Conservation (phyloP, 2,888 invertebrate genomes). For the Acrobasis suavella region DNA sequence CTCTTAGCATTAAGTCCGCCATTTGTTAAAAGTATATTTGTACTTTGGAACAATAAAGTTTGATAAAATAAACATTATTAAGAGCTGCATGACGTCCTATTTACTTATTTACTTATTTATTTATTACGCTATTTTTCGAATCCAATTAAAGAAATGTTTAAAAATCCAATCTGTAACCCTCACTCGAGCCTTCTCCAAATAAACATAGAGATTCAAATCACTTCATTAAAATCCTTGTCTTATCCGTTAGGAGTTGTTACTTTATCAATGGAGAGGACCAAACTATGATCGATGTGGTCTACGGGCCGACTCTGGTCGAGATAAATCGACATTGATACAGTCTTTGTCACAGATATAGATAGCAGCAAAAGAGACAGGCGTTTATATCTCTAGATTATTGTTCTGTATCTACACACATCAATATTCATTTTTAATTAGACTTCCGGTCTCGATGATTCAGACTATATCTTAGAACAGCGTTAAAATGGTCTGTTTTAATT, state of each 20-base stretch:
- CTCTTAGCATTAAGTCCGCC: no score
- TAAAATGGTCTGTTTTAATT: no score
- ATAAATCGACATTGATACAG: conserved; percentile 65
- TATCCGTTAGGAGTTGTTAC: conserved; percentile 56
- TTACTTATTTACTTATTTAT: conserved; percentile 3
- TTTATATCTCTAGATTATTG: conserved; percentile 51
- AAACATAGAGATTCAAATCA: conserved; percentile 4
- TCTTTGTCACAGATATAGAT: conserved; percentile 52
- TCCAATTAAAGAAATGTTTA: conserved; percentile 26
- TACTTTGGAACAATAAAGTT: no score
- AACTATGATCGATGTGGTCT: conserved; percentile 74
- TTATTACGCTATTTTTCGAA: not conserved
- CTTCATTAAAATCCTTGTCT: conserved; percentile 36
- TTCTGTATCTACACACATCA: conserved; percentile 31
- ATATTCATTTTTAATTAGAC: conserved; percentile 38
- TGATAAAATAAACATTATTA: no score
- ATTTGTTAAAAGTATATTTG: no score
- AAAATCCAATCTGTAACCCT: not conserved
- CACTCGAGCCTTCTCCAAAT: not conserved
- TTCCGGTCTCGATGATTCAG: conserved; percentile 33
- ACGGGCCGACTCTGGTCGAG: conserved; percentile 52
- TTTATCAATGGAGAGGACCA: conserved; percentile 69
- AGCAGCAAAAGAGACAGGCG: conserved; percentile 59
- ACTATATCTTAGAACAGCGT: no score
- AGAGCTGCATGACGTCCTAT: no score